phyloP scores from a whole-genome alignment of 2,113 vertebrate species.

The Plecturocebus donacophilus region DNA sequence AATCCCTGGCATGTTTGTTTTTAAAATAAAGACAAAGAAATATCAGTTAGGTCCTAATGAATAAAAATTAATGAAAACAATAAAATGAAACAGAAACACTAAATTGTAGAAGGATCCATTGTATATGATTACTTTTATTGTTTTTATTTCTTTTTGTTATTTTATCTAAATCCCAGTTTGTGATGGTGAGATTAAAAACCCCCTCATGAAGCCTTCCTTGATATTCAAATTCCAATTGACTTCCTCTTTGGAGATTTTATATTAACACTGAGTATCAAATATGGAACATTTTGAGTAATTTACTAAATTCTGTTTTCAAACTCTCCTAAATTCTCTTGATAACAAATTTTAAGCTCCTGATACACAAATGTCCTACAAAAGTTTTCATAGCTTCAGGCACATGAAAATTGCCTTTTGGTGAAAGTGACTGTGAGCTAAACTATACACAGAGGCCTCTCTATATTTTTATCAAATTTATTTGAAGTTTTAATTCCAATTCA shows the following conservation, averaged over 20 bases:
- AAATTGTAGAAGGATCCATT: not conserved
- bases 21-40: not conserved
- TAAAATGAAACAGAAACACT: not conserved
- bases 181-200: not conserved
- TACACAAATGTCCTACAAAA: not conserved
- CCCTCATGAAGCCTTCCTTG: not conserved
- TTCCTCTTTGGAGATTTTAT: not conserved
- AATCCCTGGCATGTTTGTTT: not conserved
- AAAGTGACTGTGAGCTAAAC: conserved; percentile 27
- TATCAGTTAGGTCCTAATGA: not conserved
- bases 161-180: not conserved
- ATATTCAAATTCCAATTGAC: not conserved
- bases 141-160: not conserved
- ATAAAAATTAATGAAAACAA: not conserved
- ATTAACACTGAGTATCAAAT: not conserved
- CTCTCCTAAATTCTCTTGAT: not conserved
- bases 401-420: not conserved
- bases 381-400: not conserved
- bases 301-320: conserved; percentile 29
- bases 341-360: not conserved
- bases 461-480: conserved; percentile 42
- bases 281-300: not conserved
- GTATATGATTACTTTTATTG: not conserved
- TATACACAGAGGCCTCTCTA: not conserved
- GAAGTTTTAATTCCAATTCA: conserved; percentile 57